phyloP scores from a whole-genome alignment of 2,113 vertebrate genomes.

The Burhinus oedicnemus region DNA sequence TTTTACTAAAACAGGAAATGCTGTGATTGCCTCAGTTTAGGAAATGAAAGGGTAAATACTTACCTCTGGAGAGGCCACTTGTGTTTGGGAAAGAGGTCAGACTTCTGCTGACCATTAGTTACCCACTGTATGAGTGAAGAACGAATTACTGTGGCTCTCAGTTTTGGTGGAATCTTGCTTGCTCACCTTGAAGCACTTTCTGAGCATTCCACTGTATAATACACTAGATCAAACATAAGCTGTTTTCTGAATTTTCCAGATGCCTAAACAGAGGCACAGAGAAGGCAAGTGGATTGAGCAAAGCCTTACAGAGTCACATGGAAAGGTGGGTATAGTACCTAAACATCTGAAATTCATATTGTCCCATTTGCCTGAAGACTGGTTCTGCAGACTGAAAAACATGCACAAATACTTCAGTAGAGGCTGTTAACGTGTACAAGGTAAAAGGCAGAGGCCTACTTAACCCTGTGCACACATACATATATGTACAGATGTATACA shows the following conservation, averaged over 20 bases:
- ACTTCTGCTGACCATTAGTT: background rate
- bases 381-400: background rate
- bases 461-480: background rate
- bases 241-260: background rate
- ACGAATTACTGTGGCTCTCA: background rate
- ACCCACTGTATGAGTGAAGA: background rate
- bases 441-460: background rate
- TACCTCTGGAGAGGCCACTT: background rate
- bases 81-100: background rate
- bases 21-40: background rate
- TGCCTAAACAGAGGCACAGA: background rate
- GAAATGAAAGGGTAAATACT: background rate
- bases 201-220: background rate
- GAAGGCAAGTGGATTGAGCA: background rate
- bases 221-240: background rate
- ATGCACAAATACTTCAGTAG: background rate
- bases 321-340: background rate
- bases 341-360: background rate
- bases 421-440: background rate
- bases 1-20: background rate
- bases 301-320: background rate
- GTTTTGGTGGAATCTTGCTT: background rate
- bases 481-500: fast-evolving
- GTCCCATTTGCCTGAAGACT: background rate
- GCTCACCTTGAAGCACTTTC: background rate